Conservation (phyloP, 2,888 invertebrate species). For the Trissonchulus latispiculum region DNA sequence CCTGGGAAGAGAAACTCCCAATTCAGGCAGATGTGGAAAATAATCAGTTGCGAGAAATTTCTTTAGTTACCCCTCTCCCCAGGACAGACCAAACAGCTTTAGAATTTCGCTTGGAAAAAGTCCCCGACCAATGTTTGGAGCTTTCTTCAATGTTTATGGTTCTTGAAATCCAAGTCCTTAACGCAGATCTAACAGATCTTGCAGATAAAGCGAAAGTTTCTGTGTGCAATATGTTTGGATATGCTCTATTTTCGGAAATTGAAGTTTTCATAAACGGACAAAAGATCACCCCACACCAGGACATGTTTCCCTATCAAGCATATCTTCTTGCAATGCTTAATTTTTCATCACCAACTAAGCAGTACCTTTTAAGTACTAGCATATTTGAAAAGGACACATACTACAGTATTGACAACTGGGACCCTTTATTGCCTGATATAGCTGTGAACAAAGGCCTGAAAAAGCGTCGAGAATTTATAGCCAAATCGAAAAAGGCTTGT, state of each 20-base stretch:
- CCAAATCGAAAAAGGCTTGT: background rate
- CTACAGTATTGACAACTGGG: background rate
- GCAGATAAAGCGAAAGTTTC: background rate
- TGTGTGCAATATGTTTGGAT: slow-evolving; percentile 1
- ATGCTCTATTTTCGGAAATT: slow-evolving; percentile 3
- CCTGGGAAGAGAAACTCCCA: too few relatives aligned
- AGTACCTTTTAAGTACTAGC: background rate
- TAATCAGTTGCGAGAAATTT: too few relatives aligned
- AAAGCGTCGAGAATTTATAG: background rate
- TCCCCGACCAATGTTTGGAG: background rate
- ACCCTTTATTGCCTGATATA: too few relatives aligned
- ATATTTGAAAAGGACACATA: background rate
- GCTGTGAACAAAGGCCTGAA: background rate
- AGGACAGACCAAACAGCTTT: too few relatives aligned
- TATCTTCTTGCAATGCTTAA: slow-evolving; percentile 1
- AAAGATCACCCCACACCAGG: background rate
- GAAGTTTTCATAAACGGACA: background rate
- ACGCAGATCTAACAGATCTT: background rate
- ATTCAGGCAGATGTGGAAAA: too few relatives aligned
- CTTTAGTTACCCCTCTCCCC: too few relatives aligned
- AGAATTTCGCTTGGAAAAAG: background rate
- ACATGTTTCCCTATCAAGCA: too few relatives aligned
- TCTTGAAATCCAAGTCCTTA: background rate
- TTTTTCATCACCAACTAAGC: background rate
- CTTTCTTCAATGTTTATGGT: slow-evolving; percentile 8